phyloP scores from a whole-genome alignment of 1,140 invertebrate species.

The Oryzaephilus surinamensis region DNA sequence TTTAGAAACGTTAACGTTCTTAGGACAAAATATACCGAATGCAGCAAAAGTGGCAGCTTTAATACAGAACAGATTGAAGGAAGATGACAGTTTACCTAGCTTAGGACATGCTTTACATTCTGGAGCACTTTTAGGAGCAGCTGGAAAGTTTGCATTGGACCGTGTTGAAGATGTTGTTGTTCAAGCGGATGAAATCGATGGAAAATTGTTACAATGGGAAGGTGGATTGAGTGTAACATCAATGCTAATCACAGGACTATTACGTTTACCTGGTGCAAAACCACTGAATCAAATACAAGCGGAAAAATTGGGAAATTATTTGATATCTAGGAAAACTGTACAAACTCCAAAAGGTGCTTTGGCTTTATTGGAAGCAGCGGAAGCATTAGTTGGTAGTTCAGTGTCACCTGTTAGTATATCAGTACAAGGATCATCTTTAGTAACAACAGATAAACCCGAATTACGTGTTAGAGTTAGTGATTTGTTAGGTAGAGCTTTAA shows the following conservation, averaged over 20 bases:
- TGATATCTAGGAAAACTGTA: conserved; percentile 81
- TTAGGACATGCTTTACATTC: conserved; percentile 77
- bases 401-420: conserved; percentile 51
- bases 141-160: conserved; percentile 62
- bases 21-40: conserved; percentile 11
- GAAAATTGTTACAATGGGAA: conserved; percentile 82
- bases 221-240: conserved; percentile 60
- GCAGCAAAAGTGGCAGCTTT: conserved; percentile 25
- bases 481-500: conserved; percentile 67
- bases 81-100: conserved; percentile 42
- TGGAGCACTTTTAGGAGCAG: conserved; percentile 53
- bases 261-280: conserved; percentile 63
- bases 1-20: conserved; percentile 22
- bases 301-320: conserved; percentile 85
- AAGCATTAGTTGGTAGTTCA: conserved; percentile 28
- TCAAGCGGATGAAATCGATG: conserved; percentile 92
- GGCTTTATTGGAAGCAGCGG: conserved; percentile 68
- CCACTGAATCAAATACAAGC: conserved; percentile 67
- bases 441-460: conserved; percentile 58
- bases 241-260: conserved; percentile 60
- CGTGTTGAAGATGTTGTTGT: conserved; percentile 83
- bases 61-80: conserved; percentile 28
- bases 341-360: conserved; percentile 73
- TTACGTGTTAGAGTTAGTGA: conserved; percentile 72
- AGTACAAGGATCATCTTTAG: conserved; percentile 57